Evolutionary conservation across 2,888 invertebrate species (phyloP), one percentile per base, ranked within the genome.

Genomic region (Drosophila robusta): DNA sequence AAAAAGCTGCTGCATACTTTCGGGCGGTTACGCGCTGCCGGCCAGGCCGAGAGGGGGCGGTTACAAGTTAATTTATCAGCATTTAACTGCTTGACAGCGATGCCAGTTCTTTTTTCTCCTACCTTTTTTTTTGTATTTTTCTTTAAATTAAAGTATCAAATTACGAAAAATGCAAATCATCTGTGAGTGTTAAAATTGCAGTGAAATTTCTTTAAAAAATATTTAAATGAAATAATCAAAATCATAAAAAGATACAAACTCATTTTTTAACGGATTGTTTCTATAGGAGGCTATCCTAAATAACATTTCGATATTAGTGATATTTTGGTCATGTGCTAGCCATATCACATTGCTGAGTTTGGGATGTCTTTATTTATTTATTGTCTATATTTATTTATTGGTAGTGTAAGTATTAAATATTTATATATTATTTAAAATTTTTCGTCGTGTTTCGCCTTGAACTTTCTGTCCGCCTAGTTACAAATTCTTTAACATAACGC

Each of bases 21-120:
- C n/a, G 50, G 61, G 39, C 46, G 24, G 9, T 47, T 22, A 18
- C 8, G 16, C 34, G 24, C 42, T 47, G 51, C 38, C 24, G 29
- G 14, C 26, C 45, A 51, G 69, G 39, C 29, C 29, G 42, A 44
- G 34, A 29, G 26, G 32, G 46, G 80, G 79, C 71, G 62, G 66
- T 63, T 74, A 67, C 70, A 75, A 85, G 87, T 89, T 85, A 89
- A 85, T 85, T 89, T 85, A 89, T 85, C 89, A 85, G 86, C 88
- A 81, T 85, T 83, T 83, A 83, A 83, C 84, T 80, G 89, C 83
- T 76, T 88, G 88, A 82, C 83, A 75, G 70, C 66, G 63, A 52
- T 54, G 67, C 67, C 54, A 60, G 51, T 55, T 24, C 52, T 63
- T 62, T 60, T 54, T 36, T 49, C 14, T 14, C 36, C 8, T 16